A percentile compares a stretch with the other conserved stretches of the same genome.
These are phyloP conservation scores for Panagrolaimus sp. DNA, from an alignment of 1,140 invertebrate species.

Conservation along the genomic window DNA sequence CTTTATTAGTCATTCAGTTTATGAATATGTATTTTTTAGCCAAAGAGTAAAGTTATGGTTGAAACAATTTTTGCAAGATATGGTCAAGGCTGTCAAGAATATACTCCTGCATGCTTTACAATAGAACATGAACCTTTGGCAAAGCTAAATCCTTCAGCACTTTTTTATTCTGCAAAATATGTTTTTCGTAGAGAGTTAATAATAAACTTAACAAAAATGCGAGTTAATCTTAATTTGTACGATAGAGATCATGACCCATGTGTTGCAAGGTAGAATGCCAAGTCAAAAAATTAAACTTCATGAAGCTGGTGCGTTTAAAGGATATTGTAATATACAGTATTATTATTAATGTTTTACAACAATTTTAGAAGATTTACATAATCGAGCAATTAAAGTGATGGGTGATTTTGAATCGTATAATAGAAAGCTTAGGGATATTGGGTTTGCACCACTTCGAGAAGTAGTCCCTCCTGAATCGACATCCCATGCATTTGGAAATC, in stretches of 20 bases:
- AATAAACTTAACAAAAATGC: conserved; percentile 86
- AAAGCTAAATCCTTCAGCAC: conserved; percentile 59
- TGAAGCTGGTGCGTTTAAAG: conserved; percentile 67
- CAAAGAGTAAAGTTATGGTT: conserved; percentile 44
- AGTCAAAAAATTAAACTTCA: conserved; percentile 64
- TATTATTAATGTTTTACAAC: background rate
- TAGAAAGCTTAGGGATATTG: no score
- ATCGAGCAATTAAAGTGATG: conserved; percentile 45
- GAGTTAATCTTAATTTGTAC: conserved; percentile 85
- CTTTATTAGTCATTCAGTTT: conserved; percentile 57
- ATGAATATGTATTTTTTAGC: conserved; percentile 53
- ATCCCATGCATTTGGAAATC: no score
- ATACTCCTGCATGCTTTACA: background rate
- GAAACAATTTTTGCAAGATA: conserved; percentile 8
- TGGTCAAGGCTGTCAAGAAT: background rate
- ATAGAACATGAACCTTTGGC: background rate
- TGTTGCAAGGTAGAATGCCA: conserved; percentile 49
- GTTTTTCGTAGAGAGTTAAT: conserved; percentile 79
- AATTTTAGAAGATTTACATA: conserved; percentile 55
- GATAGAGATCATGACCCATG: conserved; percentile 65
- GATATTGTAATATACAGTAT: background rate
- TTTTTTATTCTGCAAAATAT: conserved; percentile 90
- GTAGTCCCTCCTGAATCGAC: no score
- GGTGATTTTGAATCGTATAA: no score
- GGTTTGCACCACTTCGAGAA: no score